phyloP scores from a whole-genome alignment of 1,140 invertebrate genomes.

The Scaptodrosophila lebanonensis region DNA sequence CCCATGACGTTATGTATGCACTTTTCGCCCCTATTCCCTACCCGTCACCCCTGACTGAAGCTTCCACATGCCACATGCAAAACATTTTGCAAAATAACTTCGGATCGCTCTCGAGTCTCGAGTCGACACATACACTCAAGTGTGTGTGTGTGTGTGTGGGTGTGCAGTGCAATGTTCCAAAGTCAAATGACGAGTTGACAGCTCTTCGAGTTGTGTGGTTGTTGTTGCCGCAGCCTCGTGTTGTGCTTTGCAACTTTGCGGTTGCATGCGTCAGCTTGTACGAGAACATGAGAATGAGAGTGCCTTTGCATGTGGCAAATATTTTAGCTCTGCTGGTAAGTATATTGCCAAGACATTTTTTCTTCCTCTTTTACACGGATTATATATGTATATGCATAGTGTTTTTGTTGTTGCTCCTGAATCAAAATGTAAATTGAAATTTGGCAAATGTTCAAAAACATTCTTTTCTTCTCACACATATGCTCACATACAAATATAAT shows the following conservation, averaged over 20 bases:
- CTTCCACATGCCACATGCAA: slow-evolving; percentile 69
- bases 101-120: slow-evolving; percentile 14
- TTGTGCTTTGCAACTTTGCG: slow-evolving; percentile 13
- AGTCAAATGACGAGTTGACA: slow-evolving; percentile 64
- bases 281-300: too few relatives aligned
- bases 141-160: background rate
- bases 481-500: too few relatives aligned
- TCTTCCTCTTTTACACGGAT: slow-evolving; percentile 2
- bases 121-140: background rate
- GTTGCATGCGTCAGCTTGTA: slow-evolving; percentile 66
- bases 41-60: too few relatives aligned
- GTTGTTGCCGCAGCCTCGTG: slow-evolving; percentile 9
- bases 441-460: slow-evolving; percentile 60
- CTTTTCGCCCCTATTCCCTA: too few relatives aligned
- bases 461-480: too few relatives aligned
- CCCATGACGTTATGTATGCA: too few relatives aligned
- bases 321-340: too few relatives aligned
- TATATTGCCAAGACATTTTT: too few relatives aligned
- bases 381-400: slow-evolving; percentile 9
- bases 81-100: slow-evolving; percentile 66
- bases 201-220: slow-evolving; percentile 11
- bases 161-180: slow-evolving; percentile 41
- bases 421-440: slow-evolving; percentile 67
- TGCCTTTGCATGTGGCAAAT: too few relatives aligned
- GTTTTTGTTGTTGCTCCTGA: slow-evolving; percentile 26